Evolutionary conservation across 37 sponge, comb jelly and placozoan species (phyloP), one percentile per base, ranked within the genome.

Genomic region (Halichondria panicea): DNA sequence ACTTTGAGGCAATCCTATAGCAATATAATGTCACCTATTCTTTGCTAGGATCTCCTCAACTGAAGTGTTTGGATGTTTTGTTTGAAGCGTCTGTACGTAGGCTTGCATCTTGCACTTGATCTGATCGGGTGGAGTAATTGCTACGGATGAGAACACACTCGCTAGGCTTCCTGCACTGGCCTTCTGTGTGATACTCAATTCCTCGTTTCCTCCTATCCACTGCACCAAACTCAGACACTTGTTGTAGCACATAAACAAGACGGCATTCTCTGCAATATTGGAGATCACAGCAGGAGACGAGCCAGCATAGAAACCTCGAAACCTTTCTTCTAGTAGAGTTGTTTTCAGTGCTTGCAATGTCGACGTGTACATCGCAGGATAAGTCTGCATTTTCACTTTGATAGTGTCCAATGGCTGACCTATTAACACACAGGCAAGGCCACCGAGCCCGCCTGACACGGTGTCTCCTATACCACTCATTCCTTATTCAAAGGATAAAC

Each of bases 331-430:
- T n/a, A 11, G 5, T 39, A 62, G 22, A 30, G 82, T 81, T 55
- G 57, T 81, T 24, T 3, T 54, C 4, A 81, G 27, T 12, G 77
- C 66, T 18, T 68, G 50, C 18, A n/a, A 30, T 0, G 48, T 27
- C 15, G 80, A 59, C 1, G 32, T 25, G 70, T 81, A 87, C 31
- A 67, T 21, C 43, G 32, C 54, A 1, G 87, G 82, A 32, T 62
- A 65, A 0, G 83, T 74, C 46, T 87, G 87, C 4, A 80, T 43
- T 55, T 81, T 81, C 70, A 85, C 86, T 55, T 91, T 91, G 4
- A 86, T 72, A 4, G 91, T 91, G 62, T 91, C 91, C 24, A 91
- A 57, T 30, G 91, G 91, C 52, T 91, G 91, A 22, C 88, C 88
- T 0, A 78, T 71, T 22, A 70, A 31, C 12, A 81, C 83, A 54